These are phyloP conservation scores for Catostylus mosaicus DNA, from an alignment of 30 jellyfish, hydroid and myxozoan species.

Conservation along the genomic window DNA sequence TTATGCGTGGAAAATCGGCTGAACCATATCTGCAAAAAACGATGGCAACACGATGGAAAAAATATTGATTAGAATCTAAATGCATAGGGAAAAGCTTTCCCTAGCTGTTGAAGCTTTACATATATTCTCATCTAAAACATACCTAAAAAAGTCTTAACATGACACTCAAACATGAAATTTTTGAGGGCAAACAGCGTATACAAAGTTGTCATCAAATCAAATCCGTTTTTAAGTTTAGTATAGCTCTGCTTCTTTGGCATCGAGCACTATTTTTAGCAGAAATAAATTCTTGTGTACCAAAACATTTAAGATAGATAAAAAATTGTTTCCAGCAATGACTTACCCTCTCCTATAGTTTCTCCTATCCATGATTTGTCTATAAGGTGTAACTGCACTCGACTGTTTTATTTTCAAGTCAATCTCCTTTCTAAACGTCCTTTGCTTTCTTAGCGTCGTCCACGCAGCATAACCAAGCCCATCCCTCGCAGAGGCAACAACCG, in stretches of 20 bases:
- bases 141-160: no score
- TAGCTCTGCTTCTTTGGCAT: no score
- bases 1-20: conserved; percentile 50
- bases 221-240: no score
- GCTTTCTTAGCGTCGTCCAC: conserved; percentile 92
- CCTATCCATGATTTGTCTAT: conserved; percentile 46
- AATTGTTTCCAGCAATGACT: no score
- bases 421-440: conserved; percentile 87
- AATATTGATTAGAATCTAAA: no score
- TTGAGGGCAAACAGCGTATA: neutral
- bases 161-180: neutral
- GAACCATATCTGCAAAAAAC: conserved; percentile 33
- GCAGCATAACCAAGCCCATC: conserved; percentile 92
- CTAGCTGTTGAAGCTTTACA: no score
- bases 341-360: conserved; percentile 64
- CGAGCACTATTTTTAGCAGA: no score
- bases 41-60: no score
- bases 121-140: no score
- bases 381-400: conserved; percentile 64
- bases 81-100: no score
- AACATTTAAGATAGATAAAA: no score
- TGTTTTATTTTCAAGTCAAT: conserved; percentile 74
- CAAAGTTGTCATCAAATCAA: neutral
- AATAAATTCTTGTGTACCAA: no score
- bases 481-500: conserved; percentile 71